Base-by-base conservation (phyloP, 2,113 vertebrate species). In the Gadus macrocephalus region DNA sequence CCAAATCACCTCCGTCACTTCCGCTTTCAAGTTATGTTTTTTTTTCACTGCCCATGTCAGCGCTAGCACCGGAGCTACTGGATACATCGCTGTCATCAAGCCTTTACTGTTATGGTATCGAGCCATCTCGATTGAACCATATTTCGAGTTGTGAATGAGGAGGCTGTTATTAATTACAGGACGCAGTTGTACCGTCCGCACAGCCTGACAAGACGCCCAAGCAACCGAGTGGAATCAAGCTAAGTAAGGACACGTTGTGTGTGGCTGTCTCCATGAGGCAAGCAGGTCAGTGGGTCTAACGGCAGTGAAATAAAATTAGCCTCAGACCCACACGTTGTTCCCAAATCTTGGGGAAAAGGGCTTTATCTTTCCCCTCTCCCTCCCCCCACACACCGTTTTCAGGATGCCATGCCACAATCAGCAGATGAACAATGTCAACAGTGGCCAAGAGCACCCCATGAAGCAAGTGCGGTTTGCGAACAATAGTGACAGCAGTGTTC, bases 361-460 rank as follows among this genome's bases (percentile, higher is more conserved):
- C 17, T n/a, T 31, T 19, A 17, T 64, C 55, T 35, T 35, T 31
- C 7, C 56, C 62, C 27, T 72, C 53, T 59, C 20, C n/a, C 83
- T 70, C 53, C 53, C 2, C 16, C 53, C 60, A 35, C 17, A 64
- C 11, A 70, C 15, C 27, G 15, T 6, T 14, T 67, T 67, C 82
- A 86, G 80, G 80, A 94, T 94, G 93, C 93, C 93, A 66, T 94
- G 93, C 78, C 93, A 92, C 66, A 94, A 92, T 64, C 92, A 88
- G 83, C 89, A 91, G 69, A 79, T 92, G 69, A 93, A 84, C 75
- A 87, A 74, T 80, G 71, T 87, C 49, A 88, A 70, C 84, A 88
- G 71, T 62, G 84, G 83, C 11, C 85, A 87, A 71, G 90, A 92
- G 65, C 86, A 83, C 65, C 81, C 82, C 1, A 76, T 90, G 68